A percentile compares a stretch with the other conserved stretches of the same genome.
phyloP scores from a whole-genome alignment of 2,797 vertebrate genomes.

The Morelia viridis region DNA sequence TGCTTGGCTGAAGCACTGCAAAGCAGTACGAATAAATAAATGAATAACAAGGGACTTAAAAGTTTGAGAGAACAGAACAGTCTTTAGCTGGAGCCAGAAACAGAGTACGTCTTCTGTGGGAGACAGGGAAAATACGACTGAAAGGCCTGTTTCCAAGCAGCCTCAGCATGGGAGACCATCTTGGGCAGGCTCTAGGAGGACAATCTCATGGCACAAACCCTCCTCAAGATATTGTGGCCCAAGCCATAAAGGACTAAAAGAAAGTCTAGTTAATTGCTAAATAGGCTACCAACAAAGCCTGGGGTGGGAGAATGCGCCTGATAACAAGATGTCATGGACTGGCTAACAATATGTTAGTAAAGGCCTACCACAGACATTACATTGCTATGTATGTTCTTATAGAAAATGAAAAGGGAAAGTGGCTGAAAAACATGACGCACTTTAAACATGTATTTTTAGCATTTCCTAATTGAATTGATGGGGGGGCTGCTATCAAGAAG shows the following conservation, averaged over 20 bases:
- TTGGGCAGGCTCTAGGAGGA: neutral
- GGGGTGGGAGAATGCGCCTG: neutral
- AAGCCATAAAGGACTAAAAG: neutral
- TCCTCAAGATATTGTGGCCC: neutral
- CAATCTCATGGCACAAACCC: neutral
- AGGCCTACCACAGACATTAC: neutral
- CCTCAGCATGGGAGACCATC: neutral
- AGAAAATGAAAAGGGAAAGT: neutral
- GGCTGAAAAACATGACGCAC: neutral
- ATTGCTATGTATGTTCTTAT: constrained; percentile 11
- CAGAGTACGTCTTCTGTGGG: neutral
- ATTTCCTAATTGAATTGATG: constrained; percentile 22
- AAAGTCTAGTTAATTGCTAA: neutral
- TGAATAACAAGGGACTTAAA: neutral
- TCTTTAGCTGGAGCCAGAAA: neutral
- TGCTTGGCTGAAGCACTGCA: neutral
- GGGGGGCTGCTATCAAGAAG: neutral
- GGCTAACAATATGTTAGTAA: constrained; percentile 3
- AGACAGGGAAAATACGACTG: neutral
- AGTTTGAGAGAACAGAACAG: neutral
- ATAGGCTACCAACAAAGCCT: neutral
- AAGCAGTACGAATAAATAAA: neutral
- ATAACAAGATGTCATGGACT: neutral
- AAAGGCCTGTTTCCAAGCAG: neutral
- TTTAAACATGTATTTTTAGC: constrained; percentile 19